Evolutionary conservation across 1,140 invertebrate genomes (phyloP).

Genomic region (Saxidomus purpurata): DNA sequence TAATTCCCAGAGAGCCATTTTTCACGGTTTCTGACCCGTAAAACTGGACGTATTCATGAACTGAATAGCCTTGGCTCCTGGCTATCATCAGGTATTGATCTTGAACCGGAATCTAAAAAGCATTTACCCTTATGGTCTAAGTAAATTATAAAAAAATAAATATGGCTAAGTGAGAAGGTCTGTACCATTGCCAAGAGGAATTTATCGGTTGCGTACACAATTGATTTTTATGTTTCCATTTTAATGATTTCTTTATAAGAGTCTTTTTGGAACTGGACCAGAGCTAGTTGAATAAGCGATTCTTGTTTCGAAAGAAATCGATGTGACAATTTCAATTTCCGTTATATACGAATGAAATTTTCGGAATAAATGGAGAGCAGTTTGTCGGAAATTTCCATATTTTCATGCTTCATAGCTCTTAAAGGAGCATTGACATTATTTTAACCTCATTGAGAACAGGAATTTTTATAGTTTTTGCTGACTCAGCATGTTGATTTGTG

Average conservation of each 20-base stretch:
- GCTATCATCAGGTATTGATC: not conserved
- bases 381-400: conserved; percentile 23
- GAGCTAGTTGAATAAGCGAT: not conserved
- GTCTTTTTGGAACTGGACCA: not conserved
- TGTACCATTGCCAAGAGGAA: not conserved
- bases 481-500: not conserved
- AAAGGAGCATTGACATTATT: not conserved
- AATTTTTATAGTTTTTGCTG: not conserved
- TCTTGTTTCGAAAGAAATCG: not conserved
- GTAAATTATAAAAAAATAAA: conserved; percentile 26
- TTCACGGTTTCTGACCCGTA: not conserved
- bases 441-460: not conserved
- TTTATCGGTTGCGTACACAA: not conserved
- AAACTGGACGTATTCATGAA: not conserved
- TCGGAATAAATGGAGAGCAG: not conserved
- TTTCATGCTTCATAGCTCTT: not conserved
- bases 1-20: not conserved
- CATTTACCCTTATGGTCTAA: not conserved
- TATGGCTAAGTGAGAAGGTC: conserved; percentile 16
- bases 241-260: not conserved
- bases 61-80: not conserved
- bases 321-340: conserved; percentile 27
- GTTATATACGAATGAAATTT: not conserved
- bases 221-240: not conserved
- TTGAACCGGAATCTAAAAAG: not conserved